Conservation (phyloP, 2,797 vertebrate species). For the Enteromius argenteus region DNA sequence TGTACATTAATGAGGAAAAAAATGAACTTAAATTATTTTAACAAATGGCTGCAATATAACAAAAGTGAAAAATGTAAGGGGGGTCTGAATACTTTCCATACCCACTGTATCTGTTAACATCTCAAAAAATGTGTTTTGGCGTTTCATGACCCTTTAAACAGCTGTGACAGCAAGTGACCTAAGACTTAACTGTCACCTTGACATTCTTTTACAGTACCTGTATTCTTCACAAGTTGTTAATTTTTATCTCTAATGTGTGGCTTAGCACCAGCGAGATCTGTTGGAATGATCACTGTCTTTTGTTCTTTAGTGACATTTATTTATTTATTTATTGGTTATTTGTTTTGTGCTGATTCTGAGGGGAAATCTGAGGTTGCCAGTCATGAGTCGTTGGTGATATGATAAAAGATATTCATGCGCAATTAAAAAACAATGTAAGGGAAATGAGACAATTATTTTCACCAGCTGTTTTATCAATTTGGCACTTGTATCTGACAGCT, state of each 20-base stretch:
- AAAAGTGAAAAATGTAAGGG: no score
- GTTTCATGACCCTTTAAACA: neutral
- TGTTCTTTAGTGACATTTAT: neutral
- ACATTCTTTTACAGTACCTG: neutral
- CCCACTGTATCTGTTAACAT: no score
- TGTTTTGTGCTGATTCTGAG: neutral
- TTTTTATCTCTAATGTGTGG: neutral
- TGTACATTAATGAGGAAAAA: no score
- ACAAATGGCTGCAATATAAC: no score
- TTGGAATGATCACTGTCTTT: neutral
- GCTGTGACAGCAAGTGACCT: neutral
- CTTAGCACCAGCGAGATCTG: neutral
- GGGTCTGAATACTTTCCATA: no score
- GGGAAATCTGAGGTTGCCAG: neutral
- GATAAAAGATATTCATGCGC: neutral
- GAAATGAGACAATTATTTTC: slow-evolving; percentile 25
- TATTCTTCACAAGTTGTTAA: neutral
- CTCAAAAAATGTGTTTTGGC: no score
- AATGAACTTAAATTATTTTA: no score
- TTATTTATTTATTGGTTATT: neutral
- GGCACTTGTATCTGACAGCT: slow-evolving; percentile 14
- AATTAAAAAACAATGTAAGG: neutral
- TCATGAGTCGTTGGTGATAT: slow-evolving; percentile 2
- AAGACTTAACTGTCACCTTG: neutral
- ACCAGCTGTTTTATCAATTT: slow-evolving; percentile 22